These are phyloP conservation scores for Pomacea canaliculata DNA, from an alignment of 2,888 invertebrate species.

Conservation along the genomic window DNA sequence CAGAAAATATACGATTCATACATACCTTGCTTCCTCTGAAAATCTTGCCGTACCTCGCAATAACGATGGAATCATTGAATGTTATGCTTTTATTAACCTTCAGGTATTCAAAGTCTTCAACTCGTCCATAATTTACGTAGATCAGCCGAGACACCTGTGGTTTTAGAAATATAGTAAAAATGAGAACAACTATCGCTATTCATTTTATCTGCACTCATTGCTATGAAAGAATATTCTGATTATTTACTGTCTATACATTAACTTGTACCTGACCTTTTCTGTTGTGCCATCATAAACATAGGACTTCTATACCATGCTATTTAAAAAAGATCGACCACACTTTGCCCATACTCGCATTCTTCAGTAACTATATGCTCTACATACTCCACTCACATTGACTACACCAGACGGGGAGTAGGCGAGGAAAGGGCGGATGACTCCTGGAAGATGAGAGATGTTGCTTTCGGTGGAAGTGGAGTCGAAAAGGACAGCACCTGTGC, in stretches of 20 bases:
- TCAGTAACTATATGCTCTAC: too few relatives aligned
- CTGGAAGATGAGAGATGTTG: constrained; percentile 6
- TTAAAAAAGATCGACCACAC: too few relatives aligned
- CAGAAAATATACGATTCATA: too few relatives aligned
- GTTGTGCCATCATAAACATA: too few relatives aligned
- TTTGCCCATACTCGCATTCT: neutral
- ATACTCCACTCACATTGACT: constrained; percentile 1
- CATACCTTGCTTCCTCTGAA: constrained; percentile 71
- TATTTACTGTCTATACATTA: neutral
- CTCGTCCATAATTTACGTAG: constrained; percentile 71
- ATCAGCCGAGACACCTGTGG: constrained; percentile 53
- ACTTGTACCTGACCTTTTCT: neutral
- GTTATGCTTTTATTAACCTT: constrained; percentile 53
- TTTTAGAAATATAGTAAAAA: too few relatives aligned
- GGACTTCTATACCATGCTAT: too few relatives aligned
- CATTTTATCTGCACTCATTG: neutral
- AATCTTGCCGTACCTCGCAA: constrained; percentile 72
- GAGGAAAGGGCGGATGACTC: constrained; percentile 16
- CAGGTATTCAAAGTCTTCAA: constrained; percentile 69
- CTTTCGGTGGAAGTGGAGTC: constrained; percentile 6
- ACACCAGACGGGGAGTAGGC: constrained; percentile 16
- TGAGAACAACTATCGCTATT: neutral
- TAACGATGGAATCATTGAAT: constrained; percentile 70
- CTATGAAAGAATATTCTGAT: neutral
- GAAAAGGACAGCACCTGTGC: neutral